Conservation (phyloP, 1,140 invertebrate species). For the Chlorops oryzae region DNA sequence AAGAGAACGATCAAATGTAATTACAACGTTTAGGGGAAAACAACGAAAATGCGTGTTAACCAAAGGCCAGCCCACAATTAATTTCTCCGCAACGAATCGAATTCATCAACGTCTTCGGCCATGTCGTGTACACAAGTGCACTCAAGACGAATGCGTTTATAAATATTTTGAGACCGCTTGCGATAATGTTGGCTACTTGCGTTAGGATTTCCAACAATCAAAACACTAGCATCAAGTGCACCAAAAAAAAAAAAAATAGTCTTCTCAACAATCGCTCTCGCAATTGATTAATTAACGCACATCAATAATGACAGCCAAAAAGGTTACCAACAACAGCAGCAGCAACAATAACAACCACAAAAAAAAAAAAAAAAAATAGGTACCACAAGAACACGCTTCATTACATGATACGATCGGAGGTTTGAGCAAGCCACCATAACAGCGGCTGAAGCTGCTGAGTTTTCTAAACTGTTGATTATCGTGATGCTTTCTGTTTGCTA, state of each 20-base stretch:
- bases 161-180: constrained; percentile 36
- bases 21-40: constrained; percentile 10
- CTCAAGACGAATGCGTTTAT: constrained; percentile 35
- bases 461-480: too few relatives aligned
- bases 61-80: constrained; percentile 4
- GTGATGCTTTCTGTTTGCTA: too few relatives aligned
- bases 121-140: constrained; percentile 6
- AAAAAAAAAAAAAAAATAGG: not conserved
- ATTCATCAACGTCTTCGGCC: not conserved
- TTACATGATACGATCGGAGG: too few relatives aligned
- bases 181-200: not conserved
- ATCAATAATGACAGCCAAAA: constrained; percentile 13
- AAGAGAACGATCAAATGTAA: not conserved
- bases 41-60: constrained; percentile 7
- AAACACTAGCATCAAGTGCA: not conserved
- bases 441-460: too few relatives aligned
- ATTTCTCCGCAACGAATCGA: not conserved
- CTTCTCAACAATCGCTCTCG: too few relatives aligned
- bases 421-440: too few relatives aligned
- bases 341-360: not conserved
- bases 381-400: too few relatives aligned
- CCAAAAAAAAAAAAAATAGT: too few relatives aligned
- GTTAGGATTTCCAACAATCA: not conserved
- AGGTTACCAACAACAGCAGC: not conserved
- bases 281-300: constrained; percentile 15